Evolutionary conservation across 2,888 invertebrate genomes (phyloP).

Genomic region (Zhuqinia jingwanae): DNA sequence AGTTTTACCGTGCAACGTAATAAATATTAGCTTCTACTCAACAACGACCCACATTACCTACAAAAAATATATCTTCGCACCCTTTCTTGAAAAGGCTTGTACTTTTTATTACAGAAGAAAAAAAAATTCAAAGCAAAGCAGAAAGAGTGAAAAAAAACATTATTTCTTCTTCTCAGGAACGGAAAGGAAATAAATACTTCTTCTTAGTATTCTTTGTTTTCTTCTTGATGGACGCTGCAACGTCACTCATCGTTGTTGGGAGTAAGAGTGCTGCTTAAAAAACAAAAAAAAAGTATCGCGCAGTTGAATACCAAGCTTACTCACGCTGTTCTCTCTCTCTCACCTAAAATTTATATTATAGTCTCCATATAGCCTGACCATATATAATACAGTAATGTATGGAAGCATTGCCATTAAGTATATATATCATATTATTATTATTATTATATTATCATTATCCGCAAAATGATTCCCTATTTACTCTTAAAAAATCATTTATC

Average conservation of each 20-base stretch:
- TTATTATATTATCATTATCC: background rate
- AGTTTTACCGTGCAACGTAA: no score
- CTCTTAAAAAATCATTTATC: conserved; percentile 36
- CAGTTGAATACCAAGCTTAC: conserved; percentile 69
- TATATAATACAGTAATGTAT: no score
- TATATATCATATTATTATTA: conserved; percentile 3
- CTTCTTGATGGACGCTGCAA: conserved; percentile 66
- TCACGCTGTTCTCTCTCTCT: conserved; percentile 53
- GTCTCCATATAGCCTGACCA: no score
- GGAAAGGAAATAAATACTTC: background rate
- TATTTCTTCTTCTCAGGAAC: background rate
- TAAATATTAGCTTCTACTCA: no score
- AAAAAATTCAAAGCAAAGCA: no score
- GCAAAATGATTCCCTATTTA: conserved; percentile 20
- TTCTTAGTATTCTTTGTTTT: conserved; percentile 32
- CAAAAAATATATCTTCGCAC: no score
- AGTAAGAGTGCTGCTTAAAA: conserved; percentile 71
- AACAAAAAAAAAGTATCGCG: conserved; percentile 56
- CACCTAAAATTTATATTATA: conserved; percentile 43
- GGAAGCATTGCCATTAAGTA: conserved; percentile 6
- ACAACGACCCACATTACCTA: no score
- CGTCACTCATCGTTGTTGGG: conserved; percentile 72
- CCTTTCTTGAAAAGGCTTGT: no score
- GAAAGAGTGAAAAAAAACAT: background rate
- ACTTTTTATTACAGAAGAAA: background rate